phyloP scores from a whole-genome alignment of 2,113 vertebrate genomes.

The Holacanthus passer region DNA sequence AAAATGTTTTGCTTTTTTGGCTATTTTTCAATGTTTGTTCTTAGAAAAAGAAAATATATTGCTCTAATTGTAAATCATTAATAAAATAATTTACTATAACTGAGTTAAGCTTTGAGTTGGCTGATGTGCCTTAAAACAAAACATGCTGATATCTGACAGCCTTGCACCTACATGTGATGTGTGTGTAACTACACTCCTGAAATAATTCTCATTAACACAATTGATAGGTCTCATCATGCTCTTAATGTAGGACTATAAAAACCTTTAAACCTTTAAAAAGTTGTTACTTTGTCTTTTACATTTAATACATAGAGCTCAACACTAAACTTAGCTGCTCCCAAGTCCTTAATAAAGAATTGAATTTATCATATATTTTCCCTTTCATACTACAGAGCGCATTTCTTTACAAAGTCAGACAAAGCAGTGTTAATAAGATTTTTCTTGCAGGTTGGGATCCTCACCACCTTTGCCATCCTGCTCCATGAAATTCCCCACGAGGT shows the following conservation, averaged over 20 bases:
- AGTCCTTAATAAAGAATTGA: background rate
- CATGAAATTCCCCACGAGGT: conserved; percentile 99
- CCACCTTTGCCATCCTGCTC: conserved; percentile 95
- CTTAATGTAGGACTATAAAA: background rate
- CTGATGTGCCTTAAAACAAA: background rate
- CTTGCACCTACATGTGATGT: background rate
- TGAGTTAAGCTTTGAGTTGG: background rate
- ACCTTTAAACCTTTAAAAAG: background rate
- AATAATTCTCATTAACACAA: background rate
- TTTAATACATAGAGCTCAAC: background rate
- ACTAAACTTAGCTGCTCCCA: background rate
- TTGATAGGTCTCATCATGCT: background rate
- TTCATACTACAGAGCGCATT: background rate
- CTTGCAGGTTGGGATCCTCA: conserved; percentile 93
- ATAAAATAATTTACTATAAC: background rate
- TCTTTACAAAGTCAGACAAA: background rate
- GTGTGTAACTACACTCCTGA: background rate
- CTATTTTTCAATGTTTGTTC: background rate
- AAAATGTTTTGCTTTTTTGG: background rate
- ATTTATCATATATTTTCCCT: background rate
- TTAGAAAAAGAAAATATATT: background rate
- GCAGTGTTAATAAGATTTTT: conserved; percentile 28
- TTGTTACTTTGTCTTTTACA: background rate
- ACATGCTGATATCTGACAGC: background rate
- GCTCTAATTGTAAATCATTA: background rate